These are phyloP conservation scores for Bufo gargarizans DNA, from an alignment of 2,113 vertebrate species.

Conservation along the genomic window DNA sequence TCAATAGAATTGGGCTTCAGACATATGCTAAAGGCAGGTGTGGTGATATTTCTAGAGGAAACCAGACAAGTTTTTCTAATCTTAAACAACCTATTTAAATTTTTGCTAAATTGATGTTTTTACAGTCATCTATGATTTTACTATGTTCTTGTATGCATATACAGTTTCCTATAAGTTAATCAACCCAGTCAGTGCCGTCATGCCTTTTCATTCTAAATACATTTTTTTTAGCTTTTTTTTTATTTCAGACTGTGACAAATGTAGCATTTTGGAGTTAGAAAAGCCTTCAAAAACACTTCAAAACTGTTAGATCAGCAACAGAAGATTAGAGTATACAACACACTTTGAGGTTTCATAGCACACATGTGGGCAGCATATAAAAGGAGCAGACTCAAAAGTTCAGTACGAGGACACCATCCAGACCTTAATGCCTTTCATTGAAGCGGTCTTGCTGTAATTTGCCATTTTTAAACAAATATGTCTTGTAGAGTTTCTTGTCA, in stretches of 20 bases:
- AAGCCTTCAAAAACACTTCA: conserved; percentile 33
- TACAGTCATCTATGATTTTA: background rate
- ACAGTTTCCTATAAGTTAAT: background rate
- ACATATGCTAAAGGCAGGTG: background rate
- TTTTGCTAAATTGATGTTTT: background rate
- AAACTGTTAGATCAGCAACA: conserved; percentile 40
- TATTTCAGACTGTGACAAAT: conserved; percentile 22
- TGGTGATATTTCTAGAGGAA: background rate
- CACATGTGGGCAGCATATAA: conserved; percentile 51
- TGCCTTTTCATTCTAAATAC: background rate
- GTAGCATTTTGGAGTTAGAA: background rate
- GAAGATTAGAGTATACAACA: conserved; percentile 40
- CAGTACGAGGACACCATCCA: conserved; percentile 47
- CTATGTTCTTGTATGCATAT: background rate
- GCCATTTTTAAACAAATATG: conserved; percentile 66
- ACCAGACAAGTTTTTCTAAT: background rate
- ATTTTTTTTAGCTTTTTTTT: background rate
- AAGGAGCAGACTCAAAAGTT: conserved; percentile 34
- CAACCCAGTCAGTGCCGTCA: background rate
- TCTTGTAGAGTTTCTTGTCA: conserved; percentile 62
- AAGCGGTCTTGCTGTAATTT: conserved; percentile 59
- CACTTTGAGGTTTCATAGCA: conserved; percentile 49
- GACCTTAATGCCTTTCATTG: conserved; percentile 59
- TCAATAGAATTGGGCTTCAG: background rate
- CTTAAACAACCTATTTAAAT: background rate